phyloP scores from a whole-genome alignment of 2,888 invertebrate genomes.

The Chymomyza procnemis region DNA sequence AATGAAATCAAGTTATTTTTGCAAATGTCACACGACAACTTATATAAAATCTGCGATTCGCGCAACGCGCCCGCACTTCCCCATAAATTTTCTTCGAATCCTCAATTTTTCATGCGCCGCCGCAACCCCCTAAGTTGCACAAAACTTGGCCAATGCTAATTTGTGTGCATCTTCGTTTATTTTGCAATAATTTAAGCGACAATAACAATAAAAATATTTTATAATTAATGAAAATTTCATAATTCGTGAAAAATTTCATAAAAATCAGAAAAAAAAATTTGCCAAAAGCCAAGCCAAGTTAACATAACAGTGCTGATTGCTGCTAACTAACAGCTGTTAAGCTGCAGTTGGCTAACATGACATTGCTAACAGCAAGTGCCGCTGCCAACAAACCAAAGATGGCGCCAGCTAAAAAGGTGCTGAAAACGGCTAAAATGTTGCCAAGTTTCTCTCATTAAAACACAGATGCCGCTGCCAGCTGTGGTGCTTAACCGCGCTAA shows the following conservation, averaged over 20 bases:
- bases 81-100: too few relatives aligned
- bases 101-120: too few relatives aligned
- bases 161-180: too few relatives aligned
- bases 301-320: neutral
- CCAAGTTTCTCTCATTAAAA: neutral
- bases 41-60: too few relatives aligned
- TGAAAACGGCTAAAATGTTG: neutral
- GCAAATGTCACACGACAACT: too few relatives aligned
- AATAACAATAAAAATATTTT: constrained; percentile 7
- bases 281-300: neutral
- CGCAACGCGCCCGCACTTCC: too few relatives aligned
- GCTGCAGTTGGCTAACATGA: neutral
- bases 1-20: too few relatives aligned
- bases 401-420: constrained; percentile 13
- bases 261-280: neutral
- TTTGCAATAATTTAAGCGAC: too few relatives aligned
- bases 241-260: too few relatives aligned
- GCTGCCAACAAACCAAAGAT: constrained; percentile 7
- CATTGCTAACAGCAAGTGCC: neutral
- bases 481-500: neutral
- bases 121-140: too few relatives aligned
- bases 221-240: too few relatives aligned
- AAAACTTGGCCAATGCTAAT: too few relatives aligned
- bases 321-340: neutral
- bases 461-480: neutral